These are phyloP conservation scores for Plectus sambesii DNA, from an alignment of 1,140 invertebrate species.

Conservation along the genomic window DNA sequence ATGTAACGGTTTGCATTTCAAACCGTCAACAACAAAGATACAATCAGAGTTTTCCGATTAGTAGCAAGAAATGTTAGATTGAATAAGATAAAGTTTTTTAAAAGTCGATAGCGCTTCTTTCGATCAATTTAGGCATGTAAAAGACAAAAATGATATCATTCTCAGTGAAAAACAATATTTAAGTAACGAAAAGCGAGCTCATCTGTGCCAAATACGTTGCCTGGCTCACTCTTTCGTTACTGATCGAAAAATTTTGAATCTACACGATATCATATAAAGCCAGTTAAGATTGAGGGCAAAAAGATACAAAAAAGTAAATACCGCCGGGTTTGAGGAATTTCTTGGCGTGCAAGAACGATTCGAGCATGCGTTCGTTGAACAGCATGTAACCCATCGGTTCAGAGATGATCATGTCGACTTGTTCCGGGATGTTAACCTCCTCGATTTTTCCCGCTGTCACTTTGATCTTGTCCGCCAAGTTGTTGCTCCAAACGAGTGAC, in stretches of 20 bases:
- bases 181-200: too few species aligned
- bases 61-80: too few species aligned
- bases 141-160: too few species aligned
- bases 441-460: constrained; percentile 97
- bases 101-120: too few species aligned
- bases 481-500: constrained; percentile 76
- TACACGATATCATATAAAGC: too few species aligned
- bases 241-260: too few species aligned
- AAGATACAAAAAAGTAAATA: constrained; percentile 30
- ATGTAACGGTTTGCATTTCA: not conserved
- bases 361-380: constrained; percentile 97
- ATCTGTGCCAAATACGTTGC: too few species aligned
- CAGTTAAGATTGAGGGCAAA: too few species aligned
- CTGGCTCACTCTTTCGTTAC: too few species aligned
- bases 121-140: too few species aligned
- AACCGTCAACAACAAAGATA: constrained; percentile 7
- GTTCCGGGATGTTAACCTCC: constrained; percentile 86
- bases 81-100: too few species aligned
- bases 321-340: constrained; percentile 88
- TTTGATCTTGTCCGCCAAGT: constrained; percentile 68
- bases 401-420: constrained; percentile 91
- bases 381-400: constrained; percentile 99
- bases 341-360: constrained; percentile 94
- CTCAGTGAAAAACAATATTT: too few species aligned
- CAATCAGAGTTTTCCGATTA: constrained; percentile 1